Percentiles rank a stretch among this genome's conserved stretches.
phyloP scores from a whole-genome alignment of 2,888 invertebrate genomes.

The Hemaris fuciformis region DNA sequence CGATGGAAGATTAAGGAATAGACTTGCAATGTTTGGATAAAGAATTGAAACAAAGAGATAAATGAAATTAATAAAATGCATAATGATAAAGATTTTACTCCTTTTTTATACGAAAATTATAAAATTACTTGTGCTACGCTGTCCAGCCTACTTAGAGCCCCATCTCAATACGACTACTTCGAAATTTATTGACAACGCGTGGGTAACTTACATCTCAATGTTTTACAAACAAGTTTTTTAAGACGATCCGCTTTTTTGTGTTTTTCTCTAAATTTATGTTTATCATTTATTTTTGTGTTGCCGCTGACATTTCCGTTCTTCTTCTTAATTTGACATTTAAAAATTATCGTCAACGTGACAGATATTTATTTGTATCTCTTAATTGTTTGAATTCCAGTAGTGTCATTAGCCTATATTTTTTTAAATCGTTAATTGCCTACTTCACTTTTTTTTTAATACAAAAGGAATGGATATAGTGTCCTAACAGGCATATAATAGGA shows the following conservation, averaged over 20 bases:
- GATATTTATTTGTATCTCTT: neutral
- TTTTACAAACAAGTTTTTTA: slow-evolving; percentile 7
- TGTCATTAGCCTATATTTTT: neutral
- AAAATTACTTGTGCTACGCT: too few relatives aligned
- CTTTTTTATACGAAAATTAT: too few relatives aligned
- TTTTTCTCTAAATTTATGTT: slow-evolving; percentile 6
- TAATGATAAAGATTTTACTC: too few relatives aligned
- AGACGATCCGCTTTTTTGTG: slow-evolving; percentile 4
- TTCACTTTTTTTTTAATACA: neutral
- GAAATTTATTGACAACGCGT: slow-evolving; percentile 4
- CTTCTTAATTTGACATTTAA: slow-evolving; percentile 2
- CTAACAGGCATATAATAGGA: too few relatives aligned
- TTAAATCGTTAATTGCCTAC: neutral
- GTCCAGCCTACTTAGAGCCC: slow-evolving; percentile 1
- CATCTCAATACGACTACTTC: neutral
- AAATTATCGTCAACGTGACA: neutral
- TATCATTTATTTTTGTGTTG: slow-evolving; percentile 7
- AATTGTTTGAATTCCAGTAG: neutral
- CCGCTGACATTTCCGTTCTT: slow-evolving; percentile 9
- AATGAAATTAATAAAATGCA: too few relatives aligned
- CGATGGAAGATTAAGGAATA: too few relatives aligned
- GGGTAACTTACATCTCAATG: slow-evolving; percentile 8
- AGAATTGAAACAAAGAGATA: too few relatives aligned
- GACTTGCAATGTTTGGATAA: too few relatives aligned
- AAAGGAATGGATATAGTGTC: neutral